Evolutionary conservation across 2,888 invertebrate genomes (phyloP), one percentile per base, ranked within the genome.

Genomic region (Nudaria mundana): DNA sequence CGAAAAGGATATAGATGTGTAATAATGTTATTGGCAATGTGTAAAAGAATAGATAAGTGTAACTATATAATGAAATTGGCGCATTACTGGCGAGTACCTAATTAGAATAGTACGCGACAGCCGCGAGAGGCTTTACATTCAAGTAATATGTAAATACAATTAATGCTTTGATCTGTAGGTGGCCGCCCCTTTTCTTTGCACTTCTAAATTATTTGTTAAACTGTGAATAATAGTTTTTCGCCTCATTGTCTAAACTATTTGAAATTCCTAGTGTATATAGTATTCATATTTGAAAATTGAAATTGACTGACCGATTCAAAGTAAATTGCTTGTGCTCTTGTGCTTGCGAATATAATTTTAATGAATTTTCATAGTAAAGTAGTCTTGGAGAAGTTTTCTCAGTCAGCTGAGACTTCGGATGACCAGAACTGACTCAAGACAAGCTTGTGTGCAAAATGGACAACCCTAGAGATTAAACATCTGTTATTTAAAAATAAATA

Each of bases 61-160:
- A 83, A 77, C n/a, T n/a, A n/a, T n/a, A 79, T 76, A 76, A 81
- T 76, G 68, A 81, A 85, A 85, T 88, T 86, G 87, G 87, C 88
- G 88, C 88, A 88, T 88, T 88, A 87, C 88, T 88, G 86, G 87
- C 85, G 87, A 87, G 88, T 88, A 88, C 88, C 88, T 88, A 84
- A 88, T 85, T 88, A 88, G 87, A 72, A 69, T 87, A 88, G 84
- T 76, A 74, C 79, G 77, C 79, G 75, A 68, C 69, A 78, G 85
- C 84, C 87, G 76, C 40, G 15, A 59, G 87, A 86, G 87, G 87
- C 87, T 86, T 79, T 62, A 74, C 76, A 75, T 70, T 69, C 58
- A 69, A 66, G 42, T 56, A 56, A 58, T 53, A 73, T 82, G 80
- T 84, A 82, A 77, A 83, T 86, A 85, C 69, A 76, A 72, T 56